Conservation (phyloP, 2,888 invertebrate species). For the Chaetogeoica ovagalla region DNA sequence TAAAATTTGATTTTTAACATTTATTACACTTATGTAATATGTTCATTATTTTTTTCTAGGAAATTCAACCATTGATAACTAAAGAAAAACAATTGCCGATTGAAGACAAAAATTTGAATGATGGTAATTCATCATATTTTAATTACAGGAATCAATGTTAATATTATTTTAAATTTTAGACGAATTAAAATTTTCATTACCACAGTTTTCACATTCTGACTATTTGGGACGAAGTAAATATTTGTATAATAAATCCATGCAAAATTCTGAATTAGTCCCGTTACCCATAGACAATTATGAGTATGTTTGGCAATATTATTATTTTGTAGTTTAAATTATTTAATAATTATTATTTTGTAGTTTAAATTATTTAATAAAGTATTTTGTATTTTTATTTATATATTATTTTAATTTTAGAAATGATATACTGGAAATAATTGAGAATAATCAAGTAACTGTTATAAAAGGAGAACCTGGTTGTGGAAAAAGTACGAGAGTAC, state of each 20-base stretch:
- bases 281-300: constrained; percentile 61
- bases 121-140: constrained; percentile 21
- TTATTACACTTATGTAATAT: not conserved
- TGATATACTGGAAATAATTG: constrained; percentile 63
- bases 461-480: constrained; percentile 74
- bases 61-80: constrained; percentile 37
- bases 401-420: constrained; percentile 58
- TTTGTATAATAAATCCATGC: constrained; percentile 14
- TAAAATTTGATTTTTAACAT: not conserved
- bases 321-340: not conserved
- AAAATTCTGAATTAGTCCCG: constrained; percentile 5
- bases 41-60: constrained; percentile 11
- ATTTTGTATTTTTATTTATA: constrained; percentile 54
- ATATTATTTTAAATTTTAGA: constrained; percentile 35
- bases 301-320: constrained; percentile 57
- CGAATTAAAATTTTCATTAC: constrained; percentile 6
- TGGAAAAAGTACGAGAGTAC: constrained; percentile 74
- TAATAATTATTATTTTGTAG: no score
- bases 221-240: constrained; percentile 18
- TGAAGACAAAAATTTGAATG: constrained; percentile 11
- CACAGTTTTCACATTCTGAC: constrained; percentile 38
- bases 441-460: constrained; percentile 64
- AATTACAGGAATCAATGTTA: not conserved
- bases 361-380: not conserved
- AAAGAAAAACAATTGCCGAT: constrained; percentile 16